Evolutionary conservation across 1,140 invertebrate species (phyloP), one percentile per base, ranked within the genome.

Genomic region (Rhizoglyphus robini): DNA sequence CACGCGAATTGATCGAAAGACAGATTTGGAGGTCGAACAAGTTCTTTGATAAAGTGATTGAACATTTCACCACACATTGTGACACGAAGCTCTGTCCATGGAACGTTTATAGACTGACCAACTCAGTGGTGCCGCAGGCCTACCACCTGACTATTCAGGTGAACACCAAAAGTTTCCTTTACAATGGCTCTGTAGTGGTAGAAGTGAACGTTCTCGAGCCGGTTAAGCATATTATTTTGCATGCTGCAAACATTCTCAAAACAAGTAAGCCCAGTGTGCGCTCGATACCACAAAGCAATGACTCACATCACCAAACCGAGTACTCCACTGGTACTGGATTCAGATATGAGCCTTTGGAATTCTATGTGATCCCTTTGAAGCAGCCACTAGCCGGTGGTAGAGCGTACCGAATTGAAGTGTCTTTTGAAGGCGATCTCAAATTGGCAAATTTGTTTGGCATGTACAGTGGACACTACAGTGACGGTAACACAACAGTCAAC

Each of bases 141-240:
- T 96, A 95, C 73, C 82, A 86, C 64, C 73, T 95, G 1, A 79
- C 78, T 2, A 74, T 93, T 34, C 77, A 83, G 63, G 88, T 89
- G 0, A 79, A 90, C 73, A 74, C 92, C 23, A 75, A 79, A 27
- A 77, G 77, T 11, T 84, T 83, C 8, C 81, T 77, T 18, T 90
- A 88, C 72, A 73, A 76, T 60, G 89, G 89, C 0, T 78, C 76
- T 41, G 86, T 90, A 0, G 80, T 78, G 59, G 89, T 91, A 15
- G 75, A 80, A 18, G 73, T 92, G 41, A 75, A 81, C 48, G 69
- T 80, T 11, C 71, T 60, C 0, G 58, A 71, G 29, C 63, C 69
- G 3, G 75, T 77, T 2, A 68, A 71, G 15, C 74, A 73, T 66
- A 69, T 80, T 31, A 67, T 80, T 27, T 69, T 79, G 13, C 79